phyloP scores from a whole-genome alignment of 2,888 invertebrate species.

The Taenaris catops region DNA sequence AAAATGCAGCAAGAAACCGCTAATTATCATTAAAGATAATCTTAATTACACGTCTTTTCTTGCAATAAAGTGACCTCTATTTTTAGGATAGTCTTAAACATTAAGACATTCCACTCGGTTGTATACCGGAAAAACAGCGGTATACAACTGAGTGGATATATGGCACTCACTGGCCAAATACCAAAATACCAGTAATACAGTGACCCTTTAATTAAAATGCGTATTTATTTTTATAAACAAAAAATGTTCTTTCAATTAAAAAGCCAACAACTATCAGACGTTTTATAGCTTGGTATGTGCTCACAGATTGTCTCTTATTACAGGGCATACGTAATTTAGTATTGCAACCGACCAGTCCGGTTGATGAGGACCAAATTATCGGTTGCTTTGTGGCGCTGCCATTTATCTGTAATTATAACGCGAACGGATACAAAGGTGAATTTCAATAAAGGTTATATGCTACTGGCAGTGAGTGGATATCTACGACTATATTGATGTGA shows the following conservation, averaged over 20 bases:
- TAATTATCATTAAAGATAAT: no score
- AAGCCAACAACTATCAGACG: conserved; percentile 2
- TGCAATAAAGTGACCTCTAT: no score
- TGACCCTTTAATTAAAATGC: no score
- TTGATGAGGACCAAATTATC: conserved; percentile 29
- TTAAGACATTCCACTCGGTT: no score
- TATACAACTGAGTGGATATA: no score
- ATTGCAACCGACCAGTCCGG: conserved; percentile 23
- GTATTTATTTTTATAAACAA: no score
- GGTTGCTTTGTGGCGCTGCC: conserved; percentile 41
- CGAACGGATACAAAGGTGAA: conserved; percentile 33
- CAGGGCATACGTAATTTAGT: conserved; percentile 23
- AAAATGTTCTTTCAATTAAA: conserved; percentile 6
- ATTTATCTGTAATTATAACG: conserved; percentile 39
- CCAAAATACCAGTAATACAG: no score
- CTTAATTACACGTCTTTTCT: no score
- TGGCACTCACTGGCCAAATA: no score
- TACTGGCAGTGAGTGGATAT: conserved; percentile 21
- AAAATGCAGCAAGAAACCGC: no score
- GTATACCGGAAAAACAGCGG: no score
- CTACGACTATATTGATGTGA: conserved; percentile 20
- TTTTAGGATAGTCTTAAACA: no score
- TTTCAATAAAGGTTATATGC: conserved; percentile 25
- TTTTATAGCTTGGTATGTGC: conserved; percentile 14
- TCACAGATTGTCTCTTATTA: conserved; percentile 28